Evolutionary conservation across 2,113 vertebrate genomes (phyloP).

Genomic region (Upupa epops): DNA sequence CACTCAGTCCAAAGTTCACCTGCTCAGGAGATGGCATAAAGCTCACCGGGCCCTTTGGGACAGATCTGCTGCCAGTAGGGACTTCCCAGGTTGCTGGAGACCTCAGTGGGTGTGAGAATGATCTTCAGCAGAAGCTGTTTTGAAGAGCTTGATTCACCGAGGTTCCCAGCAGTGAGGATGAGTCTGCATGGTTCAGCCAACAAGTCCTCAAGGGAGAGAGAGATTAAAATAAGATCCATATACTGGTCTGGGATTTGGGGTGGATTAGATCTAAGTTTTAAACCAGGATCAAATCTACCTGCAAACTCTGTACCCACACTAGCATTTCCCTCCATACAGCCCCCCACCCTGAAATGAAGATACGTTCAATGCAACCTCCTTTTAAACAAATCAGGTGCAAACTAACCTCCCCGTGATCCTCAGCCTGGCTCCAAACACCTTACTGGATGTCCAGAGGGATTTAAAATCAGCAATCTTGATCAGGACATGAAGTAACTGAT

Average conservation of each 20-base stretch:
- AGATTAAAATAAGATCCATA: neutral
- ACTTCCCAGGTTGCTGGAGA: neutral
- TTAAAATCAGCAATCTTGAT: conserved; percentile 15
- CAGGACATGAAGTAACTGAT: neutral
- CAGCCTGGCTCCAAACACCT: neutral
- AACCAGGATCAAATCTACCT: neutral
- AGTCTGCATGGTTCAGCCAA: neutral
- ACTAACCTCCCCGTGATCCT: neutral
- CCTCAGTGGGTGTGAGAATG: neutral
- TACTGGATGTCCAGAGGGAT: neutral
- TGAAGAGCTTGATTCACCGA: neutral
- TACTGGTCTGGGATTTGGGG: neutral
- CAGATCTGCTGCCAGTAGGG: neutral
- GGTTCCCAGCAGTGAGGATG: accelerated
- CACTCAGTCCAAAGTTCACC: neutral
- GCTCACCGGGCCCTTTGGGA: neutral
- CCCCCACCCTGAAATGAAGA: neutral
- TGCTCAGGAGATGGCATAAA: neutral
- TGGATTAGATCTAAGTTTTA: neutral
- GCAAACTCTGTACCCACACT: neutral
- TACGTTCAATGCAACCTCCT: neutral
- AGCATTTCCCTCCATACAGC: neutral
- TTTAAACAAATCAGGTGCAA: neutral
- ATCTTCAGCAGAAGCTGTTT: neutral
- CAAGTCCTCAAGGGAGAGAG: no score